These are phyloP conservation scores for Lithodes maja DNA, from an alignment of 2,888 invertebrate species.

Conservation along the genomic window DNA sequence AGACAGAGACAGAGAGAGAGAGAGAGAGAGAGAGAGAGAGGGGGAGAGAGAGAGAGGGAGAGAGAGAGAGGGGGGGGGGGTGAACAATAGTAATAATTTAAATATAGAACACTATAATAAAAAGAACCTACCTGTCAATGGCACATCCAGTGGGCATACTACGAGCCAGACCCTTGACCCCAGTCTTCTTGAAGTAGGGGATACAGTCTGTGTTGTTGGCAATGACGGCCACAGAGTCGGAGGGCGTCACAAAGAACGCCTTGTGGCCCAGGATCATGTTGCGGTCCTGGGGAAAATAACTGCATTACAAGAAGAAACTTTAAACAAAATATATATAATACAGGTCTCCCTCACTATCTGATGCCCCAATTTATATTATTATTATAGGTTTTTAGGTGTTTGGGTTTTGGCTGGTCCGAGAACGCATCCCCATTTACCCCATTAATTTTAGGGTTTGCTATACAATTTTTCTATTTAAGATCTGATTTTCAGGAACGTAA, in stretches of 20 bases:
- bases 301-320: too few species aligned
- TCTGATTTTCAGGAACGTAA: too few species aligned
- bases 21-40: neutral
- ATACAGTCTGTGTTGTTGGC: constrained; percentile 93
- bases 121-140: constrained; percentile 81
- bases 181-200: constrained; percentile 92
- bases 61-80: neutral
- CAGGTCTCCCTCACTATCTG: too few species aligned
- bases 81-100: neutral
- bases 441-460: too few species aligned
- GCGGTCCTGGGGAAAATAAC: constrained; percentile 81
- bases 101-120: too few species aligned
- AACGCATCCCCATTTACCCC: too few species aligned
- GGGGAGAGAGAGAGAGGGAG: neutral
- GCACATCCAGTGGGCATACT: constrained; percentile 99
- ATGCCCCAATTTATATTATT: too few species aligned
- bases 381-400: too few species aligned
- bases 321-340: too few species aligned
- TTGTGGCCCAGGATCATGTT: constrained; percentile 97
- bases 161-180: constrained; percentile 93
- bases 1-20: neutral
- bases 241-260: constrained; percentile 98
- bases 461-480: too few species aligned
- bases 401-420: too few species aligned
- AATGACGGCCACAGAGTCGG: constrained; percentile 95